phyloP scores from a whole-genome alignment of 2,888 invertebrate species.

The Helicoverpa assulta region DNA sequence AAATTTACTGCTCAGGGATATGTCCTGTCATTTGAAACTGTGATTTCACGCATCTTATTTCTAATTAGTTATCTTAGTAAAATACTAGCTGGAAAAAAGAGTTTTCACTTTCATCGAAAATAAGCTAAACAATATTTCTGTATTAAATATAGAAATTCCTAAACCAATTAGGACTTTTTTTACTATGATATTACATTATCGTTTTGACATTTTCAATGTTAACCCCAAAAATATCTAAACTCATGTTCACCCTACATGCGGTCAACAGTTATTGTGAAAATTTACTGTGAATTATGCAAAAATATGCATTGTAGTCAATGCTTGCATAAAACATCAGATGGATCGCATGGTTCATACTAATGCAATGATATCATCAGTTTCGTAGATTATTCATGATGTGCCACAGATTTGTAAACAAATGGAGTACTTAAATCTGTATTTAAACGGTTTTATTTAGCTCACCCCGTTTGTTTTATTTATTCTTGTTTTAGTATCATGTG shows the following conservation, averaged over 20 bases:
- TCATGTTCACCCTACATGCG: constrained; percentile 35
- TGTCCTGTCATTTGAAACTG: background rate
- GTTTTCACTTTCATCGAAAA: too few relatives aligned
- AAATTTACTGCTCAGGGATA: background rate
- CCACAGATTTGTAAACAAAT: constrained; percentile 21
- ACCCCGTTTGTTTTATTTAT: too few relatives aligned
- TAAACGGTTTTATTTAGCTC: background rate
- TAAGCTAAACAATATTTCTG: too few relatives aligned
- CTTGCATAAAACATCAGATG: constrained; percentile 61
- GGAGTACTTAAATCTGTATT: constrained; percentile 13
- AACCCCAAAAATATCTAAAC: background rate
- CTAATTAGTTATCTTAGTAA: too few relatives aligned
- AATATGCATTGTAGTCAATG: constrained; percentile 59
- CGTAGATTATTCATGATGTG: constrained; percentile 53
- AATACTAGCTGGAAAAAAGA: too few relatives aligned
- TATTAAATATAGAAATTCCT: too few relatives aligned
- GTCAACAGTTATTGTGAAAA: constrained; percentile 46
- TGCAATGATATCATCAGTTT: constrained; percentile 56
- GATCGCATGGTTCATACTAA: constrained; percentile 50
- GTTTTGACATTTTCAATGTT: background rate
- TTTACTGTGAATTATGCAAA: constrained; percentile 62
- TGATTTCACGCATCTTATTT: too few relatives aligned
- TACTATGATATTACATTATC: background rate
- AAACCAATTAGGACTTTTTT: too few relatives aligned
- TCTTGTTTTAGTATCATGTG: too few relatives aligned